Conservation (phyloP, 2,888 invertebrate species). For the Cremastinae sp. region DNA sequence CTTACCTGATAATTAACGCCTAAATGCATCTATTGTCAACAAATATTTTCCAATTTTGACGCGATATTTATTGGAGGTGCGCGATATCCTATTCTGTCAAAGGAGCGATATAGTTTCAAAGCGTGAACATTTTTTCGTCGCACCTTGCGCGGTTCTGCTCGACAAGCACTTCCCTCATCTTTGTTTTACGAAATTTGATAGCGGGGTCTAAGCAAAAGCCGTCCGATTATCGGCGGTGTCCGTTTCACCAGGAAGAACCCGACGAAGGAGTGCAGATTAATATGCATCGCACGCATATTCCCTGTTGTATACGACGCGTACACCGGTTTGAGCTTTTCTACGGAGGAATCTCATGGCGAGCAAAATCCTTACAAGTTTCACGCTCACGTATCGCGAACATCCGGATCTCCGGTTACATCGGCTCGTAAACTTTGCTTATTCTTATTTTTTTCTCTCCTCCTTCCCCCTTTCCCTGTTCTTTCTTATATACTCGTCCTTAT, state of each 20-base stretch:
- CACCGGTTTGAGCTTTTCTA: slow-evolving; percentile 17
- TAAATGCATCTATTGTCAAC: too few species aligned
- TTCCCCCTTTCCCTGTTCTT: neutral
- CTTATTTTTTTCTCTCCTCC: neutral
- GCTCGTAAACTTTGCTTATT: slow-evolving; percentile 19
- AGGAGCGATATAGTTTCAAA: too few species aligned
- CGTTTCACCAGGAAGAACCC: slow-evolving; percentile 50
- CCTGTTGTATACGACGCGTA: neutral
- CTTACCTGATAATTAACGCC: too few species aligned
- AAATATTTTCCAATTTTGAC: too few species aligned
- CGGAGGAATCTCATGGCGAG: slow-evolving; percentile 48
- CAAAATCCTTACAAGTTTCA: slow-evolving; percentile 62
- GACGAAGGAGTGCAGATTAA: slow-evolving; percentile 29
- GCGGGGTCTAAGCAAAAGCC: neutral
- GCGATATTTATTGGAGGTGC: too few species aligned
- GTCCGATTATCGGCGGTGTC: slow-evolving; percentile 45
- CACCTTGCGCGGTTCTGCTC: too few species aligned
- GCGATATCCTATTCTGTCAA: too few species aligned
- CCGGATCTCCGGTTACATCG: slow-evolving; percentile 61
- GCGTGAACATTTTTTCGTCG: too few species aligned
- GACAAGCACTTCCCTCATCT: neutral
- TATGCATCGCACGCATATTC: slow-evolving; percentile 41
- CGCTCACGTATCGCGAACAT: slow-evolving; percentile 61
- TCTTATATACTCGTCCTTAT: neutral
- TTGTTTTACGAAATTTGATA: slow-evolving; percentile 48